Evolutionary conservation across 2,888 invertebrate species (phyloP), one percentile per base, ranked within the genome.

Genomic region (Lutraria lutraria): DNA sequence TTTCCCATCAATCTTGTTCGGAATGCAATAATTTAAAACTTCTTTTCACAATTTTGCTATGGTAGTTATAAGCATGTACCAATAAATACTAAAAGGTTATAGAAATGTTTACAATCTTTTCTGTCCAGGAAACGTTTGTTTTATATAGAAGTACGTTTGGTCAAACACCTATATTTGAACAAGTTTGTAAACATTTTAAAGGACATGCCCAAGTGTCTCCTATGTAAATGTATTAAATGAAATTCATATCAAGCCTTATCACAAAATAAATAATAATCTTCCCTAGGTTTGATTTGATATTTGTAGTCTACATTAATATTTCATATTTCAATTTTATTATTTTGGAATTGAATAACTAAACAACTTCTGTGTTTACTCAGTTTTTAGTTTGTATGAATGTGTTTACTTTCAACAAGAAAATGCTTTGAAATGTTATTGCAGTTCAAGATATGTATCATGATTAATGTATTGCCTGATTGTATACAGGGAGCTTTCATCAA

Each of bases 161-260:
- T 68, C 63, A 4, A 25, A 68, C 3, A 13, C 63, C 25, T 25
- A 56, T 68, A n/a, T 68, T 68, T 68, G 25, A n/a, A n/a, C 25
- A 68, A 68, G 25, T 25, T 25, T 68, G 63, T 68, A 68, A 68
- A 25, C 25, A 68, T n/a, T 68, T 68, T 68, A 25, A 68, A 68
- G 12, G 63, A 68, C 63, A 68, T n/a, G 25, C n/a, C 25, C 63
- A 25, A 68, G 63, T 68, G 25, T 68, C 63, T 25, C 21, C 12
- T 68, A 68, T 68, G n/a, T 25, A 68, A 68, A 25, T 10, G 63
- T n/a, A 68, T 68, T 68, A 68, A 68, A 68, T 68, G 63, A 68
- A 68, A 68, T 68, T 68, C 25, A 68, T 68, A 68, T 25, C 10
- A 25, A 25, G 25, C n/a, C 8, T 68, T 68, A 68, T 68, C 63